These are phyloP conservation scores for Archegozetes longisetosus DNA, from an alignment of 1,140 invertebrate genomes.

Conservation along the genomic window DNA sequence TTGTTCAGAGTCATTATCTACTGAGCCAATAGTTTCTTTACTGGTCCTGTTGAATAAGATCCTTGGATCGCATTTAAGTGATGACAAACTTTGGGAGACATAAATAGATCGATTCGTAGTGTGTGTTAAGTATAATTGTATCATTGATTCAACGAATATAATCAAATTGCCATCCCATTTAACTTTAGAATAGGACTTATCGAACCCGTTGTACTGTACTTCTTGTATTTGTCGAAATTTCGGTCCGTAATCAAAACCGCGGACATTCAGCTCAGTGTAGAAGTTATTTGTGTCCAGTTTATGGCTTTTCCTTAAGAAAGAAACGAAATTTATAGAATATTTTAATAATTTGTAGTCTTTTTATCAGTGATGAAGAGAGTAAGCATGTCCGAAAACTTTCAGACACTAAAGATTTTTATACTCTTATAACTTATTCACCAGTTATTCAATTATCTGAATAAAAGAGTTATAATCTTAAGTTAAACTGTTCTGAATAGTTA, in stretches of 20 bases:
- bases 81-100: not conserved
- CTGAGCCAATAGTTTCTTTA: not conserved
- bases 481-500: no score
- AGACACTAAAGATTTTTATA: no score
- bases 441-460: no score
- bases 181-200: slow-evolving; percentile 10
- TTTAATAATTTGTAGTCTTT: no score
- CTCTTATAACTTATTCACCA: no score
- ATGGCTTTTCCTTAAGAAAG: slow-evolving; percentile 3
- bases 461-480: no score
- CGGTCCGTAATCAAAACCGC: slow-evolving; percentile 39
- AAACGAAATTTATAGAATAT: no score
- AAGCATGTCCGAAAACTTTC: no score
- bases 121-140: slow-evolving; percentile 28
- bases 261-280: slow-evolving; percentile 38
- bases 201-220: slow-evolving; percentile 3
- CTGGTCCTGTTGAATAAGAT: no score
- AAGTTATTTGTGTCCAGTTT: slow-evolving; percentile 42
- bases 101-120: slow-evolving; percentile 1
- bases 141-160: slow-evolving; percentile 37
- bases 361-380: no score
- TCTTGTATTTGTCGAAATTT: slow-evolving; percentile 32
- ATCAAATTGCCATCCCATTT: slow-evolving; percentile 38
- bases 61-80: slow-evolving; percentile 11
- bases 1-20: not conserved